Conservation (phyloP, 64 coral and sea anemone genomes). For the Exaiptasia diaphana region DNA sequence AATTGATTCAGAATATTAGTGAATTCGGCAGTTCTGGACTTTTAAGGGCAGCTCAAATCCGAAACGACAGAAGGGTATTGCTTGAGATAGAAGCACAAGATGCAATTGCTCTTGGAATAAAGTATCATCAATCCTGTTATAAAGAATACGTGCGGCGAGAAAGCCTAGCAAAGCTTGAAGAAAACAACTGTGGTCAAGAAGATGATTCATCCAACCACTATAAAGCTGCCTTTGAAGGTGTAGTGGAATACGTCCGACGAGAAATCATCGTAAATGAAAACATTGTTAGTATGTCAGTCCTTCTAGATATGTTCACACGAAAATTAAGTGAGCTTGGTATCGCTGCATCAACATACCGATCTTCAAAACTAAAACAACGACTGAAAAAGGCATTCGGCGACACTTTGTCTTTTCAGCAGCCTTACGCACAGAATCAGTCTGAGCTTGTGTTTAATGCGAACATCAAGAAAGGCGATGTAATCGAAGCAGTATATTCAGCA, state of each 20-base stretch:
- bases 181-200: not conserved
- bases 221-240: conserved; percentile 7
- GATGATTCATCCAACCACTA: not conserved
- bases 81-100: too few relatives aligned
- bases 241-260: conserved; percentile 22
- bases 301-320: conserved; percentile 5
- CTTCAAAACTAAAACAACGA: conserved; percentile 44
- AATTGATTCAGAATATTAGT: too few relatives aligned
- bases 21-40: too few relatives aligned
- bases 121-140: conserved; percentile 28
- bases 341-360: conserved; percentile 30
- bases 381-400: not conserved
- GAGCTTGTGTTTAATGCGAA: not conserved
- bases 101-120: too few relatives aligned
- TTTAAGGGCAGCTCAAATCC: too few relatives aligned
- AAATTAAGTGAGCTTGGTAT: conserved; percentile 16
- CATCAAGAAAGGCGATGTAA: not conserved
- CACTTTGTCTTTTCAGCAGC: not conserved
- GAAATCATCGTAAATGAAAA: conserved; percentile 16
- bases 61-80: too few relatives aligned
- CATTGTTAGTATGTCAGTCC: conserved; percentile 26
- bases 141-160: not conserved
- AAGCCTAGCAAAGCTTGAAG: not conserved
- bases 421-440: too few relatives aligned
- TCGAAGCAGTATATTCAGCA: not conserved